phyloP scores from a whole-genome alignment of 1,140 invertebrate species.

The Metaphire vulgaris region DNA sequence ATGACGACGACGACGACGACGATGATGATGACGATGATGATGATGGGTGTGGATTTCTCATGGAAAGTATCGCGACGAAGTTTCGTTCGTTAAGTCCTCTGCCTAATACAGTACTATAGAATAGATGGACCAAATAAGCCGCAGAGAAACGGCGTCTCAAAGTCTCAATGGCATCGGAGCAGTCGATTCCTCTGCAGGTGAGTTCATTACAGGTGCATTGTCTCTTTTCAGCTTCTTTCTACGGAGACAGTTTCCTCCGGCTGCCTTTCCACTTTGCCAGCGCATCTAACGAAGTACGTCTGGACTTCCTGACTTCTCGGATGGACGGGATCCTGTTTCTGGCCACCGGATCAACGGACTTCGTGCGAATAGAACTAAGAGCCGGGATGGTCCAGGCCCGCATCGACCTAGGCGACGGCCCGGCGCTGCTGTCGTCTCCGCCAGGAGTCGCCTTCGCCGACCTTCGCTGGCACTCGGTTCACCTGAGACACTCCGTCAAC shows the following conservation, averaged over 20 bases:
- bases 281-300: constrained; percentile 76
- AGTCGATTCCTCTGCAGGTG: too few species aligned
- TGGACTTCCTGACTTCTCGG: constrained; percentile 73
- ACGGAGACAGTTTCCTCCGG: constrained; percentile 83
- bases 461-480: constrained; percentile 81
- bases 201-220: too few species aligned
- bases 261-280: constrained; percentile 84
- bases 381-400: constrained; percentile 60
- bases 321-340: constrained; percentile 80
- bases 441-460: constrained; percentile 74
- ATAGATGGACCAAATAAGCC: too few species aligned
- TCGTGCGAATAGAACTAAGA: constrained; percentile 76
- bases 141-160: too few species aligned
- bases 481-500: constrained; percentile 69
- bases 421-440: constrained; percentile 41
- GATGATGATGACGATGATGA: too few species aligned
- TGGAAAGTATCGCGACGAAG: too few species aligned
- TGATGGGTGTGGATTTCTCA: too few species aligned
- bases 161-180: too few species aligned
- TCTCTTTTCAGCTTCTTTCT: constrained; percentile 80
- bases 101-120: too few species aligned
- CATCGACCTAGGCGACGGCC: constrained; percentile 49
- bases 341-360: constrained; percentile 83
- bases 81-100: too few species aligned
- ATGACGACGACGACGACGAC: too few species aligned